Evolutionary conservation across 2,797 vertebrate species (phyloP).

Genomic region (Ciconia nigra): DNA sequence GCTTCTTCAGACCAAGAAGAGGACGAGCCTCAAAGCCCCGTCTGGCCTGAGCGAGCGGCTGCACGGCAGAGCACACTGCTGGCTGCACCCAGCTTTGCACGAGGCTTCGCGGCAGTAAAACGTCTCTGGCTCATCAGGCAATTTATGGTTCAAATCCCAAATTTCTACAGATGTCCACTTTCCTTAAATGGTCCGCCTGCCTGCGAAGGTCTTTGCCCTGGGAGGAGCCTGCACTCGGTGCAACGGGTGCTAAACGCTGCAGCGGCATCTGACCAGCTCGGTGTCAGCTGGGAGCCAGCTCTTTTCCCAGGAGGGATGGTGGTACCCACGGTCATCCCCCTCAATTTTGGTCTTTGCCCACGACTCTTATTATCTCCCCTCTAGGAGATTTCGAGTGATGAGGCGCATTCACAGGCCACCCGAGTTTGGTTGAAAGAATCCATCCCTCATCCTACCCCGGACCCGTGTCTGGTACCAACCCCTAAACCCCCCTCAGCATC

Average conservation of each 20-base stretch:
- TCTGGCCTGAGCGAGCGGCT: neutral
- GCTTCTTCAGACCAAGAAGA: neutral
- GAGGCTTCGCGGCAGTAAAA: neutral
- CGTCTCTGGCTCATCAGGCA: neutral
- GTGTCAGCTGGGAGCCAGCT: neutral
- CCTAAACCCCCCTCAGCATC: neutral
- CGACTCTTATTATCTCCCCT: neutral
- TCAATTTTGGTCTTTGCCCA: neutral
- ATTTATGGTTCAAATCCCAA: neutral
- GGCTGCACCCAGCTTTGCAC: neutral
- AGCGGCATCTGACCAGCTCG: neutral
- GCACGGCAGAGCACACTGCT: neutral
- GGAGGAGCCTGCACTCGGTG: neutral
- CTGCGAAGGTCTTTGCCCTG: neutral
- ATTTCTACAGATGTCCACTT: neutral
- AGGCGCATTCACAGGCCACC: neutral
- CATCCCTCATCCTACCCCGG: neutral
- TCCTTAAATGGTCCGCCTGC: neutral
- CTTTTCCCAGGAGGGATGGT: neutral
- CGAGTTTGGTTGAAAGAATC: neutral
- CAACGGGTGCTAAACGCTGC: accelerated
- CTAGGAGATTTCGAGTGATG: neutral
- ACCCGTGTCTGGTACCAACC: neutral
- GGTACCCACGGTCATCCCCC: neutral
- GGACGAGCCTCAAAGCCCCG: neutral